A percentile compares a stretch with the other conserved stretches of the same genome.
Evolutionary conservation across 30 jellyfish, hydroid and myxozoan species (phyloP).

Genomic region (Aurelia aurita): DNA sequence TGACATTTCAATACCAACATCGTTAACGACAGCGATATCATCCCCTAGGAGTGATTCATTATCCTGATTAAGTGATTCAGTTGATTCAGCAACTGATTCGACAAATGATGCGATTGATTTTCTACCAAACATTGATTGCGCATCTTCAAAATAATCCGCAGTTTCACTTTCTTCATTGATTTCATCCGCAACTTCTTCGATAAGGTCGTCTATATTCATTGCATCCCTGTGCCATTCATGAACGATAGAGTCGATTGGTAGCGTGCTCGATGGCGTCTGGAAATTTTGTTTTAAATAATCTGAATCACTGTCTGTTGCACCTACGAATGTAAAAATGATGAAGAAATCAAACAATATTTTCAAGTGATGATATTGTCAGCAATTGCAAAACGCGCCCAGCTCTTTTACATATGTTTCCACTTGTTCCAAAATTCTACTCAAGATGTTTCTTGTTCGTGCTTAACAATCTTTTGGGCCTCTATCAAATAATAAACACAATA

Average conservation of each 20-base stretch:
- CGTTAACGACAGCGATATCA: conserved; percentile 7
- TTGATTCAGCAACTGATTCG: conserved; percentile 34
- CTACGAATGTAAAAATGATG: not conserved
- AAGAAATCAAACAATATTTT: no score
- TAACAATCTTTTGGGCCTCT: no score
- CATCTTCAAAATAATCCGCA: conserved; percentile 62
- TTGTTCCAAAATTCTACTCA: no score
- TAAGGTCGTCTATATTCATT: not conserved
- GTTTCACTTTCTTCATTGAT: conserved; percentile 57
- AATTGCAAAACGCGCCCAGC: no score
- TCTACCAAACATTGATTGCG: conserved; percentile 48
- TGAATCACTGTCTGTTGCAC: conserved; percentile 35
- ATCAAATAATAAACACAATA: no score
- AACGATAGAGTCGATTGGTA: not conserved
- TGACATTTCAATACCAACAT: not conserved
- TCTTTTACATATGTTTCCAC: no score
- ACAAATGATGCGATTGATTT: conserved; percentile 5
- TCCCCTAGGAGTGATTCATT: conserved; percentile 19
- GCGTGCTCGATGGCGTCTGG: not conserved
- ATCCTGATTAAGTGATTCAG: conserved; percentile 16
- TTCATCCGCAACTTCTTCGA: conserved; percentile 84
- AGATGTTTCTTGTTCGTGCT: no score
- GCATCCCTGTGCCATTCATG: conserved; percentile 13
- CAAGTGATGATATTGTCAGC: no score
- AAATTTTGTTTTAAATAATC: not conserved